These are phyloP conservation scores for Gastracanthus pulcherrimus DNA, from an alignment of 2,888 invertebrate genomes.

Conservation along the genomic window DNA sequence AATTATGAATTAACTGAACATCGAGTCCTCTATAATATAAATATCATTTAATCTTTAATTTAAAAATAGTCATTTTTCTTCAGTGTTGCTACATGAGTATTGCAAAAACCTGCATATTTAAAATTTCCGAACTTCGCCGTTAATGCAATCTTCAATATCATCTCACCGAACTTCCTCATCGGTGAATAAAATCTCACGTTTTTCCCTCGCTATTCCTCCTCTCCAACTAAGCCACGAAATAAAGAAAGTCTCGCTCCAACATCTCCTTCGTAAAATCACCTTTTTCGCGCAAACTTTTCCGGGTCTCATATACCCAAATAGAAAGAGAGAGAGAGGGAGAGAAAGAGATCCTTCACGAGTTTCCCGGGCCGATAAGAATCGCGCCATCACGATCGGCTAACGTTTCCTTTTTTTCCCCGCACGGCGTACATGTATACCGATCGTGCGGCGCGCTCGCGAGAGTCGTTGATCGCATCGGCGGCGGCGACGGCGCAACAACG, in stretches of 20 bases:
- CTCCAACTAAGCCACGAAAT: not conserved
- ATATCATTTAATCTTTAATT: too few relatives aligned
- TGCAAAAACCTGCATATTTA: too few relatives aligned
- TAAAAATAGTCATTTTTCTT: too few relatives aligned
- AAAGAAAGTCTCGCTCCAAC: not conserved
- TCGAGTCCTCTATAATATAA: too few relatives aligned
- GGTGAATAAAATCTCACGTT: too few relatives aligned
- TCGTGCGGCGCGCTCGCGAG: conserved; percentile 4
- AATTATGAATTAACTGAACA: too few relatives aligned
- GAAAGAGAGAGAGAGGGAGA: too few relatives aligned
- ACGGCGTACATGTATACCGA: not conserved
- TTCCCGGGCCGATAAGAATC: conserved; percentile 47
- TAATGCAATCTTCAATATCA: too few relatives aligned
- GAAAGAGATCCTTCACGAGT: conserved; percentile 25
- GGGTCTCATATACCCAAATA: not conserved
- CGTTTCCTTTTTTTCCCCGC: not conserved
- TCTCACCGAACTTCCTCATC: too few relatives aligned
- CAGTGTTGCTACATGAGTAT: too few relatives aligned
- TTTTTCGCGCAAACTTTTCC: conserved; percentile 29
- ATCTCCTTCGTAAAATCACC: not conserved
- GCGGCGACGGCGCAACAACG: not conserved
- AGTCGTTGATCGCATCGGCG: conserved; percentile 36
- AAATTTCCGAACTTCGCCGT: too few relatives aligned
- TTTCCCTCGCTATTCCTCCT: too few relatives aligned
- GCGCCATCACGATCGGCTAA: conserved; percentile 31